Evolutionary conservation across 2,113 vertebrate species (phyloP), one percentile per base, ranked within the genome.

Genomic region (Cathartes aura): DNA sequence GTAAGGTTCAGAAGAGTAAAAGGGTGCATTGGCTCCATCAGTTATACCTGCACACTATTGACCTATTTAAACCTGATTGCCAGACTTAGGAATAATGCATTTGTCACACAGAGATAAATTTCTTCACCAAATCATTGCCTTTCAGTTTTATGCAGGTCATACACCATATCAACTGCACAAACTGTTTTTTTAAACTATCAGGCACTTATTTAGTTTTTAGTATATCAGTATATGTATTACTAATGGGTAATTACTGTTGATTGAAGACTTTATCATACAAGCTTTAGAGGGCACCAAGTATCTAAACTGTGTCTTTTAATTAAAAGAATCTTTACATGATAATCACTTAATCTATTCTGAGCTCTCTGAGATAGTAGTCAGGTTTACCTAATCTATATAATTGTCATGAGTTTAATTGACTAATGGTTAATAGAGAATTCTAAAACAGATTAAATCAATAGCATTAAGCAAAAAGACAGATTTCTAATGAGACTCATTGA

Each of bases 401-500:
- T 67, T 98, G 76, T 94, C 80, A 22, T 68, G 50, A 58, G 43
- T 96, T 97, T 97, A 97, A 93, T 94, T 96, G 87, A 97, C 94
- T 97, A 96, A 97, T 95, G 76, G 75, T 93, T 97, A 98, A 95
- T 96, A 95, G 94, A 85, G 81, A 94, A 93, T 98, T 97, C 70
- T 95, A 93, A 89, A 98, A 73, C 87, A 98, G 75, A 88, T 97
- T 95, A 95, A 92, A 97, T 97, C 93, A 97, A 97, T 91, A 71
- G 13, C 82, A 96, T 95, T 95, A 93, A 92, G 68, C 60, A 97
- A 93, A 95, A 97, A 96, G 81, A 92, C 81, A 90, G 86, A 86
- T 96, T 97, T 97, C 85, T 97, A 98, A 98, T 90, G 93, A 96
- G 85, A 94, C 22, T 74, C 73, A 93, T 93, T 96, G 92, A 97